phyloP scores from a whole-genome alignment of 2,888 invertebrate genomes.

The Zele albiditarsus region DNA sequence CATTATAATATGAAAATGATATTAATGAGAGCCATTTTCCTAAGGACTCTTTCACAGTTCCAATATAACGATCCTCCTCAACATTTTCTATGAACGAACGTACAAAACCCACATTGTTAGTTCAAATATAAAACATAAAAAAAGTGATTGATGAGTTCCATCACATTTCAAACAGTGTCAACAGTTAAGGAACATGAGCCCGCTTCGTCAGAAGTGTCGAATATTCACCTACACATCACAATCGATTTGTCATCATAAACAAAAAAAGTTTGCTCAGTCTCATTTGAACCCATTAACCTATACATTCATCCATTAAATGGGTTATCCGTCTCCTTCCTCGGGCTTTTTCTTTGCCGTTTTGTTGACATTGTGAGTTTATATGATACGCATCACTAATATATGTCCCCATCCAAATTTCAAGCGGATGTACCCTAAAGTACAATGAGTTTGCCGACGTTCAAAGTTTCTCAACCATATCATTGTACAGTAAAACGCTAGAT shows the following conservation, averaged over 20 bases:
- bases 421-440: conserved; percentile 48
- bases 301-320: conserved; percentile 53
- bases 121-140: neutral
- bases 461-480: conserved; percentile 7
- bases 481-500: neutral
- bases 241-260: conserved; percentile 33
- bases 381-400: neutral
- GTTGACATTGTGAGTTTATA: neutral
- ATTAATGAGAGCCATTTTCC: too few species aligned
- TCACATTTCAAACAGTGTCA: neutral
- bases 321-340: conserved; percentile 52
- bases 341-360: conserved; percentile 46
- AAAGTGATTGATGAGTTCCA: neutral
- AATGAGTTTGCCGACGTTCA: neutral
- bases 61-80: too few species aligned
- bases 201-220: neutral
- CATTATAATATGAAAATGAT: too few species aligned
- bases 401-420: conserved; percentile 54
- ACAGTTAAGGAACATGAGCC: neutral
- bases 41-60: too few species aligned
- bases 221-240: neutral
- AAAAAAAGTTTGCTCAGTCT: conserved; percentile 48
- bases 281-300: conserved; percentile 58
- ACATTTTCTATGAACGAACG: neutral
- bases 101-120: neutral